These are phyloP conservation scores for Tapirus terrestris DNA, from an alignment of 2,113 vertebrate genomes.

Conservation along the genomic window DNA sequence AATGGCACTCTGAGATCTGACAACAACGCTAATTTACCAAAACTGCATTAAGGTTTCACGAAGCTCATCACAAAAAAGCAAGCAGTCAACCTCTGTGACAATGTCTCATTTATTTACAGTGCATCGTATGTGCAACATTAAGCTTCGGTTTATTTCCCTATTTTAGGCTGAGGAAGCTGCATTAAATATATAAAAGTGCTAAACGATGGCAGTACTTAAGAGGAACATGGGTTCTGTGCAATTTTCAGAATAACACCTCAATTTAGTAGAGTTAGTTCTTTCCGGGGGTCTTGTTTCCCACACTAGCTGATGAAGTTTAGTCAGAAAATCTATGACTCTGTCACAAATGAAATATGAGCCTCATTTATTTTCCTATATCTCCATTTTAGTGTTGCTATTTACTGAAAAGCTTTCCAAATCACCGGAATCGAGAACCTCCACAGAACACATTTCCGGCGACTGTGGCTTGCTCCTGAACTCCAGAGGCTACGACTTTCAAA, in stretches of 20 bases:
- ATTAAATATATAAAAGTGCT: not conserved
- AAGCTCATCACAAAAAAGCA: not conserved
- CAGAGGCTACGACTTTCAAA: not conserved
- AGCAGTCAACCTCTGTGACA: not conserved
- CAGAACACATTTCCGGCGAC: not conserved
- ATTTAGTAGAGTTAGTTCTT: not conserved
- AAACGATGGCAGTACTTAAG: not conserved
- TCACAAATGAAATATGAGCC: slow-evolving; percentile 43
- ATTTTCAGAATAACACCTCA: not conserved
- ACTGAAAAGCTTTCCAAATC: not conserved
- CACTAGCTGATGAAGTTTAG: not conserved
- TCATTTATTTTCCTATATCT: slow-evolving; percentile 24
- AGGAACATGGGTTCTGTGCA: not conserved
- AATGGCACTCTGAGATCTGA: not conserved
- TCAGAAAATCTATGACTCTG: slow-evolving; percentile 30
- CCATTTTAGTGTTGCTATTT: not conserved
- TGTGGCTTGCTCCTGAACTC: not conserved
- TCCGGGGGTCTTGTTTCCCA: slow-evolving; percentile 68
- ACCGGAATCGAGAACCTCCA: not conserved
- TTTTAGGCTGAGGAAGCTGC: not conserved
- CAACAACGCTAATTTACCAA: not conserved
- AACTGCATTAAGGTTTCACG: not conserved
- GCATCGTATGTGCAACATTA: not conserved
- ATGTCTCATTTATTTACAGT: not conserved
- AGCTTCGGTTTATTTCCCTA: not conserved